Evolutionary conservation across 2,888 invertebrate species (phyloP), one percentile per base, ranked within the genome.

Genomic region (Morpho achilles): DNA sequence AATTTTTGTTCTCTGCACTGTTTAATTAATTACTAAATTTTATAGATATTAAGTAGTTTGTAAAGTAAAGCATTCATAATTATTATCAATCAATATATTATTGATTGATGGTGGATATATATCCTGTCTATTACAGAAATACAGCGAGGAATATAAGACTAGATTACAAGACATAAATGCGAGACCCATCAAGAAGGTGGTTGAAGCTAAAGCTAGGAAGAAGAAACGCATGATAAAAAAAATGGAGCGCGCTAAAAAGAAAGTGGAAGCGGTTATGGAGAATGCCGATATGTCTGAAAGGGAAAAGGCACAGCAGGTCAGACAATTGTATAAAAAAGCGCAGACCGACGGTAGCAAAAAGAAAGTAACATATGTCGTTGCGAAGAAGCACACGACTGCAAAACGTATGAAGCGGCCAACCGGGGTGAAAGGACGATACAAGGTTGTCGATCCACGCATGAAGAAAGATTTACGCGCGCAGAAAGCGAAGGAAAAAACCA

Each of bases 141-240:
- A 96, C 56, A 94, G 96, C 0, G 94, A 96, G 46, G 96, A 98
- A 73, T 99, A 99, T 80, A 94, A 95, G 69, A 95, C 95, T 66
- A 93, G 94, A 69, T 84, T 96, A 9, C 92, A 95, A 78, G 98
- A 98, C 67, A 94, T 99, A 45, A 97, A 99, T 84, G 96, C 96
- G 0, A 92, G 98, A 62, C 98, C 99, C 9, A 98, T 99, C 63
- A 99, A 99, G 90, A 99, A 99, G 87, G 96, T 99, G 0, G 94
- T 98, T 68, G 98, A 99, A 89, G 99, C 99, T 0, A 99, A 98
- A 87, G 98, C 98, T 0, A 94, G 99, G 58, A 99, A 99, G 93
- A 98, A 98, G 94, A 95, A 94, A 83, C 95, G 97, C 67, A 95
- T 96, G 64, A 80, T 96, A 60, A 95, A 94, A 74, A 95, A 96